Evolutionary conservation across 2,888 invertebrate genomes (phyloP), one percentile per base, ranked within the genome.

Genomic region (Allygus modestus): DNA sequence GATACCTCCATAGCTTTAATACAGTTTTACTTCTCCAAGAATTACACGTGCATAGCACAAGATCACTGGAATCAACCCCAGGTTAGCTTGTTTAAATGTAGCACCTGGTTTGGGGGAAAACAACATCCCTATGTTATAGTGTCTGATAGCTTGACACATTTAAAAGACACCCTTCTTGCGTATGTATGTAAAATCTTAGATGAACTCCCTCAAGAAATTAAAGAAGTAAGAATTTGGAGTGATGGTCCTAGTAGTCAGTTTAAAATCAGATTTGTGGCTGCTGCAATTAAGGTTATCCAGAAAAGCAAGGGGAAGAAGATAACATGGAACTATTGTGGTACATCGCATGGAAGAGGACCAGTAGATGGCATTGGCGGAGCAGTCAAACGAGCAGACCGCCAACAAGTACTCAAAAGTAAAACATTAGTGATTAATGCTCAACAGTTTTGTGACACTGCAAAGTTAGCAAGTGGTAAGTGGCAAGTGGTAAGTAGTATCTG

Each of bases 231-330:
- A 11, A 33, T 73, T 11, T 73, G 73, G 73, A 33, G 33, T 33
- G 73, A 73, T 33, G 73, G 73, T 12, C 73, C 73, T 33, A 73
- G 73, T 20, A 33, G 33, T 20, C 73, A 73, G 17, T 73, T 73
- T 73, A 73, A 73, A 73, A 73, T 31, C 20, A 73, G 37, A 73
- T 73, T 33, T 33, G 31, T 73, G n/a, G 73, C 73, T 73, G 73
- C 73, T 12, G 73, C 37, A 9, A 7, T 73, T 33, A 31, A 33
- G 17, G 43, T 43, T 43, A 4, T 73, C 7, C 73, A 73, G 37
- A 33, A 73, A 43, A 33, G 15, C 15, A 33, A 73, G 12, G 37
- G 37, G 7, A 73, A 33, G 37, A 73, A 73, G 31, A 33, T 73
- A 5, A 17, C 31, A 11, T 73, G 61, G n/a, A 61, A 61, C 28